Conservation (phyloP, 2,888 invertebrate species). For the Dolichomitus sp. region DNA sequence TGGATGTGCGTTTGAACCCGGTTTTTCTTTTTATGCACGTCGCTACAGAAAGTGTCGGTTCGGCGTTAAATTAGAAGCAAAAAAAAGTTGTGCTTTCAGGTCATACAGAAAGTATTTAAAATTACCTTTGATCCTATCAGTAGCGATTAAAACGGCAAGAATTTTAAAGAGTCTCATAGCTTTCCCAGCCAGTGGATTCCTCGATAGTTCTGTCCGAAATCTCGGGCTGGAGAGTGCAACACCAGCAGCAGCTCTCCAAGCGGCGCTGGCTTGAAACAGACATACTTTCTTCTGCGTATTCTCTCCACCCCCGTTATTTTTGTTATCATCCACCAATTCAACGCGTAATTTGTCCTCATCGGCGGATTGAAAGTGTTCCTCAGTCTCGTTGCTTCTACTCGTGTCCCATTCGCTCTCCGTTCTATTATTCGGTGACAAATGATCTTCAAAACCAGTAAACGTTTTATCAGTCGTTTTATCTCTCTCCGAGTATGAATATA, state of each 20-base stretch:
- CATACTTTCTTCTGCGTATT: conserved; percentile 64
- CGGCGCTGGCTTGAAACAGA: conserved; percentile 81
- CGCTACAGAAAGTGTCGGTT: too few species aligned
- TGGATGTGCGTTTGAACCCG: too few species aligned
- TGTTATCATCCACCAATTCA: conserved; percentile 21
- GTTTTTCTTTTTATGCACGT: too few species aligned
- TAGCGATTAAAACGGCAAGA: conserved; percentile 78
- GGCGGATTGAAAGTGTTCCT: conserved; percentile 47
- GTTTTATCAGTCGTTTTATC: conserved; percentile 21
- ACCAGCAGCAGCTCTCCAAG: conserved; percentile 82
- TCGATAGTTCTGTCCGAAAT: conserved; percentile 86
- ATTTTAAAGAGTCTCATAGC: conserved; percentile 76
- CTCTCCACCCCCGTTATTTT: conserved; percentile 31
- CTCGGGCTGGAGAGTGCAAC: conserved; percentile 88
- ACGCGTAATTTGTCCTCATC: conserved; percentile 46
- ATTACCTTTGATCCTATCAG: conserved; percentile 79
- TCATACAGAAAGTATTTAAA: background rate
- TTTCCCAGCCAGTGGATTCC: conserved; percentile 81
- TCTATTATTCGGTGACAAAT: conserved; percentile 1
- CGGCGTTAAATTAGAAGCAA: too few species aligned
- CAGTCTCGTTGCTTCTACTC: conserved; percentile 22
- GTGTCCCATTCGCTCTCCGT: conserved; percentile 3
- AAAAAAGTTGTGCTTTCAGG: too few species aligned
- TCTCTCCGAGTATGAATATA: conserved; percentile 16
- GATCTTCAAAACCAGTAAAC: background rate